phyloP scores from a whole-genome alignment of 2,113 vertebrate genomes.

The Charadrius vociferus region DNA sequence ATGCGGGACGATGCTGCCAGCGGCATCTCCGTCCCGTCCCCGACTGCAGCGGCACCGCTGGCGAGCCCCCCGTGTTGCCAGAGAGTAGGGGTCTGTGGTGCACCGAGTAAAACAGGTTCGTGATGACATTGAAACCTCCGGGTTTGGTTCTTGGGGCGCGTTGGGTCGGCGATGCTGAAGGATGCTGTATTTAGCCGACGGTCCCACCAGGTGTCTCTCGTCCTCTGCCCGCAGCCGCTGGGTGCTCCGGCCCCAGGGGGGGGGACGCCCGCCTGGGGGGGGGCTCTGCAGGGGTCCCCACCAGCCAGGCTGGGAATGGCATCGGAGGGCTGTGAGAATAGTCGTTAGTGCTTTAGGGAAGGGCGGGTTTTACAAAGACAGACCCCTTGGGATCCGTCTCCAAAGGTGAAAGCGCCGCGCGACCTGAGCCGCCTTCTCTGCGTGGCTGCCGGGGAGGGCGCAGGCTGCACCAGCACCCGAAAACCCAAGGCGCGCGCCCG shows the following conservation, averaged over 20 bases:
- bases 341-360: background rate
- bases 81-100: conserved; percentile 31
- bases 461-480: background rate
- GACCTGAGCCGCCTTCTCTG: background rate
- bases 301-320: background rate
- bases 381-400: background rate
- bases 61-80: background rate
- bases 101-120: conserved; percentile 24
- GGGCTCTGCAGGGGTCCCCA: background rate
- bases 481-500: accelerated
- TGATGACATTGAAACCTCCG: background rate
- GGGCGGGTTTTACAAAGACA: background rate
- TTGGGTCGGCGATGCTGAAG: background rate
- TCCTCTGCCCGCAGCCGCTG: background rate
- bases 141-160: conserved; percentile 12
- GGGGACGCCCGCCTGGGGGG: background rate
- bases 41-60: background rate
- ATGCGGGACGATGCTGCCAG: background rate
- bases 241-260: background rate
- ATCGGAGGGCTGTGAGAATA: background rate
- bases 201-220: conserved; percentile 37
- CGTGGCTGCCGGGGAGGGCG: background rate
- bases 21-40: background rate
- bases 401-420: background rate
- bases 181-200: background rate